phyloP scores from a whole-genome alignment of 2,888 invertebrate species.

The Drosophila colorata region DNA sequence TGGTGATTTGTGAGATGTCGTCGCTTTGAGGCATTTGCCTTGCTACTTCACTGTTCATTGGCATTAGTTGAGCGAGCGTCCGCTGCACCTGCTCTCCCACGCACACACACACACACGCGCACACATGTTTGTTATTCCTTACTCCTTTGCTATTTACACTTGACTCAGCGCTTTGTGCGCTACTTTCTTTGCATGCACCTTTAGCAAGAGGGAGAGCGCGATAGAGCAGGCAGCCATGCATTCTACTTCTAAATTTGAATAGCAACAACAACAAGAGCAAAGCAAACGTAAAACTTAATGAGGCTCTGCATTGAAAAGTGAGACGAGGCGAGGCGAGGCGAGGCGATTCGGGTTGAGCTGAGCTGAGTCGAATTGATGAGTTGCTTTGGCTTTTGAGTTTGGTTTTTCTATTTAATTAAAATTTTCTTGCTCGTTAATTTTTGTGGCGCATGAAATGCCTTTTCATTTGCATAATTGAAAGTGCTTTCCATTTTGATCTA shows the following conservation, averaged over 20 bases:
- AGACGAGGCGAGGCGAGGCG: constrained; percentile 7
- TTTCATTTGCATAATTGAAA: constrained; percentile 72
- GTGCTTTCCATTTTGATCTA: constrained; percentile 49
- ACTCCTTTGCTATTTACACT: constrained; percentile 46
- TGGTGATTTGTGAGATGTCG: constrained; percentile 42
- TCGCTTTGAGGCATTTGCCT: constrained; percentile 41
- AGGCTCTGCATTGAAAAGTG: constrained; percentile 65
- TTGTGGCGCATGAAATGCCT: constrained; percentile 69
- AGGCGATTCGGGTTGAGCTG: constrained; percentile 31
- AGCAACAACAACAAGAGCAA: constrained; percentile 54
- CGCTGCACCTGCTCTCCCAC: constrained; percentile 57
- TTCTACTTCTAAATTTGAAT: constrained; percentile 75
- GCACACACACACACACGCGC: not conserved
- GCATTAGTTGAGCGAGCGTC: constrained; percentile 51
- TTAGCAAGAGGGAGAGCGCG: constrained; percentile 2
- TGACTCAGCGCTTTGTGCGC: constrained; percentile 43
- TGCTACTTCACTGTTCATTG: constrained; percentile 77
- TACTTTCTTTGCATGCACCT: constrained; percentile 44
- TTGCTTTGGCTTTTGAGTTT: constrained; percentile 37
- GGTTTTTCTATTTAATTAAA: constrained; percentile 72
- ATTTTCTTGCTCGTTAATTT: constrained; percentile 74
- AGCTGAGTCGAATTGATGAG: constrained; percentile 37
- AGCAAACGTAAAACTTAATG: constrained; percentile 75
- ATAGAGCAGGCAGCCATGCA: constrained; percentile 35
- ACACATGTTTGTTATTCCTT: constrained; percentile 5